These are phyloP conservation scores for Pherbina coryleti DNA, from an alignment of 2,888 invertebrate species.

Conservation along the genomic window DNA sequence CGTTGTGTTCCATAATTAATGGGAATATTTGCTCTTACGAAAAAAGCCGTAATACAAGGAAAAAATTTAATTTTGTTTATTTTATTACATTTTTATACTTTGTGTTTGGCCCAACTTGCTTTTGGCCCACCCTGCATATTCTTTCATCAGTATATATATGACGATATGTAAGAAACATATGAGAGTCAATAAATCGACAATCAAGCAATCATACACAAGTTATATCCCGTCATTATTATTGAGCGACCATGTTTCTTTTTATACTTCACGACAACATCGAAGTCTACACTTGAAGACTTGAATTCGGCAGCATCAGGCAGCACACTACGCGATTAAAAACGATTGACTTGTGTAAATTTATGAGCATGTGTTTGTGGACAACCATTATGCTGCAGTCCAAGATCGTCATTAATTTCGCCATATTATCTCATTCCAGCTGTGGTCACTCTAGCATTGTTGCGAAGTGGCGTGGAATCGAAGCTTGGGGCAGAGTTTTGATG, in stretches of 20 bases:
- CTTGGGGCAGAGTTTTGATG: neutral
- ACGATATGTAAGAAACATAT: slow-evolving; percentile 41
- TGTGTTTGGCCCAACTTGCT: too few relatives aligned
- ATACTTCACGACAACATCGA: neutral
- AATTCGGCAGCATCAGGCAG: too few relatives aligned
- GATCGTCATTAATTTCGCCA: slow-evolving; percentile 38
- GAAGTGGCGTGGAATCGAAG: neutral
- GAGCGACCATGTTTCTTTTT: slow-evolving; percentile 38
- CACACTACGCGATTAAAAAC: too few relatives aligned
- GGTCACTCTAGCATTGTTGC: neutral
- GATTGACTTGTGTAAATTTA: neutral
- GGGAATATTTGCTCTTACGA: too few relatives aligned
- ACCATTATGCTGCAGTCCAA: neutral
- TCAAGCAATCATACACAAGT: slow-evolving; percentile 67
- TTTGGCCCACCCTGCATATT: too few relatives aligned
- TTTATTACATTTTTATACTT: too few relatives aligned
- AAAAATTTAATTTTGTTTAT: too few relatives aligned
- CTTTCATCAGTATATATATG: too few relatives aligned
- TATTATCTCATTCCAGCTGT: slow-evolving; percentile 35
- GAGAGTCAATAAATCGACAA: slow-evolving; percentile 67
- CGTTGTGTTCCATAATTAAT: too few relatives aligned
- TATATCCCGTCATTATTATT: slow-evolving; percentile 68
- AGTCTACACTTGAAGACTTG: neutral
- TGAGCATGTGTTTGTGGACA: neutral
- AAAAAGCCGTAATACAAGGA: too few relatives aligned